Evolutionary conservation across 2,113 vertebrate species (phyloP), one percentile per base, ranked within the genome.

Genomic region (Nesogale talazaci): DNA sequence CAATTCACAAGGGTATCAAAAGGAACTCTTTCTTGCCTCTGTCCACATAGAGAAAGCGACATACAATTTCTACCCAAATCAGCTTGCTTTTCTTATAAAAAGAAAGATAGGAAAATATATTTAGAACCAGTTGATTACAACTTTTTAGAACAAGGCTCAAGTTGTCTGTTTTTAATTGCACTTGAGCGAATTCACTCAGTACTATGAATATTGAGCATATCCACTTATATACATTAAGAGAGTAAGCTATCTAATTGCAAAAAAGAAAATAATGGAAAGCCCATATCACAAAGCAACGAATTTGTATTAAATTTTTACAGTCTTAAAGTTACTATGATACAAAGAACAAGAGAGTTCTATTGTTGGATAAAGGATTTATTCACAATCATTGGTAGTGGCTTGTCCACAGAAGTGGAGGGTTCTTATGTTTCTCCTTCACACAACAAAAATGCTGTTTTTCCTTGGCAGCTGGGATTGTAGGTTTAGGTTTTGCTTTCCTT

Each of bases 291-390:
- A 89, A 80, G 38, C 89, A 67, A 38, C 31, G 1, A 76, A 63
- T 46, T 6, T 1, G 12, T 42, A 65, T 3, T 34, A n/a, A 56
- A 40, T 77, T 83, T 83, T 89, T 34, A 70, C 29, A 56, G 17
- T 4, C 14, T 9, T 46, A 31, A 90, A 79, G 19, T 81, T 81
- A n/a, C 27, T 22, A 65, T 84, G 65, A 16, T 34, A 27, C 31
- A 86, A 86, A 77, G 74, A 89, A 46, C 61, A 89, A 59, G 27
- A 89, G 23, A 36, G 27, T 27, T 38, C 80, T 59, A 3, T n/a
- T 77, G 74, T 63, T 79, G 42, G 29, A 69, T 74, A 91, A 81
- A 94, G 12, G 31, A 72, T 31, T 94, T 94, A 74, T 52, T 72
- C 27, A n/a, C 23, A 52, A 74, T 82, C 65, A 27, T 83, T 70